phyloP scores from a whole-genome alignment of 2,113 vertebrate species.

The Cheirogaleus medius region DNA sequence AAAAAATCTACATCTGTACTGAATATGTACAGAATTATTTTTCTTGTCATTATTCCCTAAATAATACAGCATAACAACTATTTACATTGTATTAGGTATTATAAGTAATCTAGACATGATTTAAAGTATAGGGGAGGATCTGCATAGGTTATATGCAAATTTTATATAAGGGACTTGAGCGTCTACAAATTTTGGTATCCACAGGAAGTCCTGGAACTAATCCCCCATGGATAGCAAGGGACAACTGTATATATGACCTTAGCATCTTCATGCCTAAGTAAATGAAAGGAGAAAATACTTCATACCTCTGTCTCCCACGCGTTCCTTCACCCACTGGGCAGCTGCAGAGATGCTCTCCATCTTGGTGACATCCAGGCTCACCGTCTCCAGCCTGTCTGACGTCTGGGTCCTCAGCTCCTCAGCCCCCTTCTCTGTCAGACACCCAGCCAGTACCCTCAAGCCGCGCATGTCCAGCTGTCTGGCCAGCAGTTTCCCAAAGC shows the following conservation, averaged over 20 bases:
- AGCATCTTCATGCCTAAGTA: neutral
- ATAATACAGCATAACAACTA: neutral
- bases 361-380: slow-evolving; percentile 52
- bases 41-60: neutral
- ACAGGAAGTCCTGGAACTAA: neutral
- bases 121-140: neutral
- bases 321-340: slow-evolving; percentile 38
- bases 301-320: slow-evolving; percentile 47
- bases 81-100: neutral
- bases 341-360: slow-evolving; percentile 38
- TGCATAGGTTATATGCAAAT: neutral
- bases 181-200: neutral
- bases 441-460: slow-evolving; percentile 86
- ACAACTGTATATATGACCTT: neutral
- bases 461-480: slow-evolving; percentile 85
- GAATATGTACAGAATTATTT: neutral
- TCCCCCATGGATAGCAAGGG: neutral
- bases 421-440: slow-evolving; percentile 83
- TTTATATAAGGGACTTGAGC: neutral
- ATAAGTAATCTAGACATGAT: neutral
- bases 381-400: slow-evolving; percentile 71
- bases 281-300: slow-evolving; percentile 7
- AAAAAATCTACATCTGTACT: neutral
- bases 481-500: slow-evolving; percentile 89
- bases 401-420: slow-evolving; percentile 74